Evolutionary conservation across 2,797 vertebrate species (phyloP).

Genomic region (Lagothrix lagotricha): DNA sequence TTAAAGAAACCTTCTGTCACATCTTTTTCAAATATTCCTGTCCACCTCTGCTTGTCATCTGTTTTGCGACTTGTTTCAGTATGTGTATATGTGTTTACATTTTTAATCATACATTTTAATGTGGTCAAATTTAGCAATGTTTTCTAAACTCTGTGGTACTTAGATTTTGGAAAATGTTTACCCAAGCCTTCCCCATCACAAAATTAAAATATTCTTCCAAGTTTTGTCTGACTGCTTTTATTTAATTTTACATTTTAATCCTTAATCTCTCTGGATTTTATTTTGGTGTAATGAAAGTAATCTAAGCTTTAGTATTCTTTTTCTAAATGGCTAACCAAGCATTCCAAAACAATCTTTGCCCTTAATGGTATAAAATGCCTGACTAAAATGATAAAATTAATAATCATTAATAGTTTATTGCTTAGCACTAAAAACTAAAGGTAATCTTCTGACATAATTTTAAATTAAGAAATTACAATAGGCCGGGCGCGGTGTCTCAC

Average conservation of each 20-base stretch:
- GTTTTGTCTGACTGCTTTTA: conserved; percentile 21
- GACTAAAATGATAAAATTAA: not conserved
- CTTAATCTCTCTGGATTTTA: conserved; percentile 1
- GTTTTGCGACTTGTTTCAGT: not conserved
- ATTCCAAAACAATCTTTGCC: not conserved
- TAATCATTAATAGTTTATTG: not conserved
- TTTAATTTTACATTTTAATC: conserved; percentile 4
- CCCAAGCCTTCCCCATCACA: not conserved
- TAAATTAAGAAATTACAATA: not conserved
- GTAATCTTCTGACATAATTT: not conserved
- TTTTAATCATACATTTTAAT: conserved; percentile 3
- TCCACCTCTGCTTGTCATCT: not conserved
- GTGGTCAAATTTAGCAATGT: conserved; percentile 21
- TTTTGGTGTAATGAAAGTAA: not conserved
- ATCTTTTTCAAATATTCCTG: not conserved
- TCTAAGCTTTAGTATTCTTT: conserved; percentile 2
- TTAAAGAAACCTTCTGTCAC: not conserved
- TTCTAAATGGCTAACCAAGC: not conserved
- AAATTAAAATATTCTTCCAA: not conserved
- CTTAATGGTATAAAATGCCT: not conserved
- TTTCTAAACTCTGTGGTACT: not conserved
- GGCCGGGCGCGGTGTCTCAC: too few relatives aligned
- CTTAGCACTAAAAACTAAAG: conserved; percentile 5
- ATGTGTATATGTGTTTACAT: not conserved
- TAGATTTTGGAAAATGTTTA: not conserved